phyloP scores from a whole-genome alignment of 2,113 vertebrate species.

The Podilymbus podiceps region DNA sequence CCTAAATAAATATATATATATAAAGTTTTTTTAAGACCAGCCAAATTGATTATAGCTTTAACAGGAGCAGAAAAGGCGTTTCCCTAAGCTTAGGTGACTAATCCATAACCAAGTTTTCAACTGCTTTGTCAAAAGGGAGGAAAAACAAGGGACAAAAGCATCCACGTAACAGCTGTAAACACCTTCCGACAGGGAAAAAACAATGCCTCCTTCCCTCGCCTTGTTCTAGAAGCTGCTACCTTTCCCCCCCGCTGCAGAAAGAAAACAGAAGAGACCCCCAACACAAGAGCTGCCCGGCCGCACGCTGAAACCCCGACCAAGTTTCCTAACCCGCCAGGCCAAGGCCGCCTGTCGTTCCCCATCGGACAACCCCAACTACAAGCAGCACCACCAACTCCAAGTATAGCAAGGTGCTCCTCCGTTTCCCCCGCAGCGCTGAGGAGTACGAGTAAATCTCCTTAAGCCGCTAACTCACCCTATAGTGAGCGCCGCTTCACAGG shows the following conservation, averaged over 20 bases:
- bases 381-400: background rate
- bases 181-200: background rate
- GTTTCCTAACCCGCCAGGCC: fast-evolving
- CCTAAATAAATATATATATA: too few species aligned
- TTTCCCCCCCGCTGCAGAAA: background rate
- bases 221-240: background rate
- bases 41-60: background rate
- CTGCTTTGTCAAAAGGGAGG: background rate
- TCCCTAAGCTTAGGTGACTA: background rate
- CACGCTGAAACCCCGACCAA: background rate
- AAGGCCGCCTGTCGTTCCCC: background rate
- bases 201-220: background rate
- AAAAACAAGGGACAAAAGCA: background rate
- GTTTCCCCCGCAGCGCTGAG: background rate
- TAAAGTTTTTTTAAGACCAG: background rate
- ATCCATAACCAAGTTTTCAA: background rate
- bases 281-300: fast-evolving
- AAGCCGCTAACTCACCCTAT: background rate
- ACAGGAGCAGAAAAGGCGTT: background rate
- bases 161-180: background rate
- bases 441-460: background rate
- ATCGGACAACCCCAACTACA: background rate
- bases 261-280: background rate
- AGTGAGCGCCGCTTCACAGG: background rate
- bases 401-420: background rate